Percentiles rank a stretch among this genome's conserved stretches.
Evolutionary conservation across 2,888 invertebrate genomes (phyloP).

Genomic region (Drosophila peninsularis): DNA sequence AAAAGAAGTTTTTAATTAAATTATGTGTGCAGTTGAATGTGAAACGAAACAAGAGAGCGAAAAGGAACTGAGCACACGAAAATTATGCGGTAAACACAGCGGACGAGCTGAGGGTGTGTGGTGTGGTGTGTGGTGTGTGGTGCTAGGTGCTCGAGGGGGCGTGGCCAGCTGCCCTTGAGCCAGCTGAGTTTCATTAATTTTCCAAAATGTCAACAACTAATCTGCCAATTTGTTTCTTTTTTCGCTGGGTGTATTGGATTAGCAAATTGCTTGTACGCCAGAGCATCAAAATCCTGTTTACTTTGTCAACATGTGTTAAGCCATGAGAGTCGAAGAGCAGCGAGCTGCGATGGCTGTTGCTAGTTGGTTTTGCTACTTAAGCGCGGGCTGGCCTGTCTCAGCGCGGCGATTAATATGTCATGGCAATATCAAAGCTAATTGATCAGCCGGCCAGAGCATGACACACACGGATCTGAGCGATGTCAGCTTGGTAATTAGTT

Average conservation of each 20-base stretch:
- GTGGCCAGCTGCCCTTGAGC: constrained; percentile 59
- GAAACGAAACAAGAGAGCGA: constrained; percentile 40
- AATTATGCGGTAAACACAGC: constrained; percentile 72
- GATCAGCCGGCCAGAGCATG: constrained; percentile 54
- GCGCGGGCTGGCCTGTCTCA: constrained; percentile 57
- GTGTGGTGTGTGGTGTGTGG: no score
- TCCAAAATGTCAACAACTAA: constrained; percentile 82
- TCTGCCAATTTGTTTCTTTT: constrained; percentile 79
- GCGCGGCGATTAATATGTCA: constrained; percentile 75
- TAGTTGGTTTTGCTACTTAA: constrained; percentile 47
- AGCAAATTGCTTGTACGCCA: constrained; percentile 67
- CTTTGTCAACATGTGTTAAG: constrained; percentile 83
- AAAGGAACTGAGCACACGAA: constrained; percentile 33
- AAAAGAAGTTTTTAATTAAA: constrained; percentile 70
- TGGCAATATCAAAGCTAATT: constrained; percentile 77
- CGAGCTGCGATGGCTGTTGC: constrained; percentile 23
- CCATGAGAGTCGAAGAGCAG: constrained; percentile 68
- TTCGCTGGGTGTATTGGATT: constrained; percentile 44
- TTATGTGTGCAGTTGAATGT: constrained; percentile 77
- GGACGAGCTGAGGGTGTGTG: constrained; percentile 26
- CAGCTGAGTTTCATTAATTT: constrained; percentile 81
- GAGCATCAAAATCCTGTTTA: constrained; percentile 79
- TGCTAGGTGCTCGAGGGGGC: constrained; percentile 17
- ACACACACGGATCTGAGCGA: constrained; percentile 16
- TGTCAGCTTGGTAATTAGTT: constrained; percentile 56